These are phyloP conservation scores for Bombus superbus DNA, from an alignment of 1,140 invertebrate genomes.

Conservation along the genomic window DNA sequence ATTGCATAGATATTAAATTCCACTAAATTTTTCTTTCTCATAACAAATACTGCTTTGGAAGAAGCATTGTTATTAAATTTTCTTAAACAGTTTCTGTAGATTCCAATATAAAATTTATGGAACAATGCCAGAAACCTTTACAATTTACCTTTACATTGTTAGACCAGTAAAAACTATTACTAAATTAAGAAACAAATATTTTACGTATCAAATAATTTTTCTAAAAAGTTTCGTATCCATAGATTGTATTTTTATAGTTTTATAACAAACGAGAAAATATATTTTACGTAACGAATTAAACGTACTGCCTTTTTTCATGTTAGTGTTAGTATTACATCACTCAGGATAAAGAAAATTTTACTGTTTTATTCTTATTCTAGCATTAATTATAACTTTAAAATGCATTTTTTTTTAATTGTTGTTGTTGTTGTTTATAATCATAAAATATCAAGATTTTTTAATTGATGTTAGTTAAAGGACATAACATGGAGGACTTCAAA, in stretches of 20 bases:
- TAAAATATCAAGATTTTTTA: neutral
- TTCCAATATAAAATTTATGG: neutral
- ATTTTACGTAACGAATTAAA: neutral
- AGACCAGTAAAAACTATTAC: neutral
- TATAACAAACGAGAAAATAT: neutral
- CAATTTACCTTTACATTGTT: neutral
- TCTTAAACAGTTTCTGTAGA: neutral
- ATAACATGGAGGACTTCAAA: neutral
- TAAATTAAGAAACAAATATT: neutral
- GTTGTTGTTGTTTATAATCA: too few species aligned
- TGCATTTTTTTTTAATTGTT: neutral
- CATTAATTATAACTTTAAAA: neutral
- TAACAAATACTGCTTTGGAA: neutral
- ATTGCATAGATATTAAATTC: neutral
- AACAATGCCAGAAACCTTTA: conserved; percentile 15
- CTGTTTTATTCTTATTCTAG: too few species aligned
- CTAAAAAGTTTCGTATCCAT: neutral
- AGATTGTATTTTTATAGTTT: neutral
- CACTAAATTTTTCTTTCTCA: neutral
- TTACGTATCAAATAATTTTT: neutral
- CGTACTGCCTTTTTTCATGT: too few species aligned
- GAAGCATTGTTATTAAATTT: neutral
- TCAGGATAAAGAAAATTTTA: neutral
- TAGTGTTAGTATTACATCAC: neutral
- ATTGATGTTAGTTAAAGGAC: neutral